Base-by-base conservation (phyloP, 2,888 invertebrate species). In the Cantharis rustica region DNA sequence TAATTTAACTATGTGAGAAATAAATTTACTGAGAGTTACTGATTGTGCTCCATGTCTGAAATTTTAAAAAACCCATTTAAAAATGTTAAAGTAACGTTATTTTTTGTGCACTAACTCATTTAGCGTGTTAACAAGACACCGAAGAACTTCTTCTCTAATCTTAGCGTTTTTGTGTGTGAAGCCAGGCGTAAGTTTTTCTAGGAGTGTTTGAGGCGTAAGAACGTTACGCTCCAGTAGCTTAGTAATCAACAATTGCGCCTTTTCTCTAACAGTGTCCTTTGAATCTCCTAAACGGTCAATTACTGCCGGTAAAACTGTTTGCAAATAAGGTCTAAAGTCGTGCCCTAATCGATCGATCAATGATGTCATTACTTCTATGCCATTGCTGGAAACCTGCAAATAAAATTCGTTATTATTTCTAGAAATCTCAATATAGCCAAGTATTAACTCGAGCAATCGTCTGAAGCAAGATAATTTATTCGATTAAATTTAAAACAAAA, bases 111-210 rank as follows among this genome's bases (percentile, higher is more conserved):
- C 94, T 92, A 88, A 96, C 95, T 94, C 93, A 86, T 96, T 94
- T 31, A 98, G 88, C 68, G 96, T 92, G 75, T 94, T 93, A 79
- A 95, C 94, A 82, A 98, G 92, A 82, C 95, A 94, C 81, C 94
- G 90, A 79, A 97, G 90, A 31, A 95, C 94, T 88, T 98, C 98
- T 86, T 98, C 97, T 72, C 97, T 89, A 47, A 98, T 94, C 90
- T 97, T 96, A 84, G 96, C 94, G 87, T 98, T 96, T 89, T 98
- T 98, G 89, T 98, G 98, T 82, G 91, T 91, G 84, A 97, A 91
- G 81, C 90, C 90, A 71, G 91, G 91, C 69, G 90, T 89, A 76
- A 96, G 89, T 86, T 93, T 92, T 81, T 96, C 96, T 81, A 95
- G 90, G 75, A 95, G 89, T 82, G 90, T 89, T 87, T 95, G 94